Percentiles rank a stretch among this genome's conserved stretches.
These are phyloP conservation scores for Brachionus asplanchnoidis DNA, from an alignment of 1,140 invertebrate species.

Conservation along the genomic window DNA sequence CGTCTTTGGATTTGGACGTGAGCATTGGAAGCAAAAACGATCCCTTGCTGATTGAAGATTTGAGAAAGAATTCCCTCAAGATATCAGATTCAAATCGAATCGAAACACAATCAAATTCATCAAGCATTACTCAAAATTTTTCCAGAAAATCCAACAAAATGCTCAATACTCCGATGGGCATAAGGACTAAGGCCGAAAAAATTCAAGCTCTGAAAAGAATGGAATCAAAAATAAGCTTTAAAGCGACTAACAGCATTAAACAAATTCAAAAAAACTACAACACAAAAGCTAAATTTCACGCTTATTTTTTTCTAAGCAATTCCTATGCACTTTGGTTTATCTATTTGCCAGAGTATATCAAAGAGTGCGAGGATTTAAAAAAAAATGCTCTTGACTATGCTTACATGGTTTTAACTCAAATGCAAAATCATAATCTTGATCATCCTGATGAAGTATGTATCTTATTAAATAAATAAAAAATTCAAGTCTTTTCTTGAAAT, in stretches of 20 bases:
- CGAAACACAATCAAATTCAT: conserved; percentile 36
- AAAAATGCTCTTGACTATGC: conserved; percentile 73
- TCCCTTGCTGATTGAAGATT: background rate
- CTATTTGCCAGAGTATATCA: conserved; percentile 75
- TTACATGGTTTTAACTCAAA: conserved; percentile 76
- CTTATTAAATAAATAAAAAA: background rate
- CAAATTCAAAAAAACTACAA: conserved; percentile 27
- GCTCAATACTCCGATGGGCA: conserved; percentile 12
- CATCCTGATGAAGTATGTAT: conserved; percentile 77
- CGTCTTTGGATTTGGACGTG: background rate
- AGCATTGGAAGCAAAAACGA: conserved; percentile 1
- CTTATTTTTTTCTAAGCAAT: conserved; percentile 59
- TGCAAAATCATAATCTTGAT: conserved; percentile 71
- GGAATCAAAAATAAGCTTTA: background rate
- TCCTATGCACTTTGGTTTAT: conserved; percentile 89
- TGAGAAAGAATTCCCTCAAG: background rate
- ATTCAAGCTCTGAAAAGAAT: background rate
- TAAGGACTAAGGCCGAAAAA: conserved; percentile 23
- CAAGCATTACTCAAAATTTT: background rate
- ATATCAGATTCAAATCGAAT: background rate
- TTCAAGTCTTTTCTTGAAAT: background rate
- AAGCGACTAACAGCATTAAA: background rate
- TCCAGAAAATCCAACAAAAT: background rate
- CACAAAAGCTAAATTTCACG: background rate
- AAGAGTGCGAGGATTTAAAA: conserved; percentile 62